Percentiles rank a stretch among this genome's conserved stretches.
Conservation (phyloP, 1,140 invertebrate species). For the Ceratosolen fusciceps region DNA sequence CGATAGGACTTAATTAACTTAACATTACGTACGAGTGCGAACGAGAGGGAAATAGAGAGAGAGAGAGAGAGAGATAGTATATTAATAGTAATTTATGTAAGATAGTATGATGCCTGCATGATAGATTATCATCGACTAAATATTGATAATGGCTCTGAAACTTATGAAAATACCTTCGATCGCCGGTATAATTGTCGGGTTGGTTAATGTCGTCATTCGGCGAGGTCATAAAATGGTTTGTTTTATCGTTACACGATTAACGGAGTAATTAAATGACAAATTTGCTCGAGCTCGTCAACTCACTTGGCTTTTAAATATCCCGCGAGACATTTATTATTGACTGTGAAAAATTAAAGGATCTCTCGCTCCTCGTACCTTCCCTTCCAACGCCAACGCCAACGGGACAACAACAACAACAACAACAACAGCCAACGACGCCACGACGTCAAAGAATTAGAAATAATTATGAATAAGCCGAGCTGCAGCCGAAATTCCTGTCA, state of each 20-base stretch:
- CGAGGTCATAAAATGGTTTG: not conserved
- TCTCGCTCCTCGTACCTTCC: too few relatives aligned
- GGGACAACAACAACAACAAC: too few relatives aligned
- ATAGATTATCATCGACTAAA: not conserved
- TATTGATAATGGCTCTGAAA: not conserved
- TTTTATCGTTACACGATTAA: not conserved
- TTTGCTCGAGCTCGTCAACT: not conserved
- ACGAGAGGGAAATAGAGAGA: not conserved
- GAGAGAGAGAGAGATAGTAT: not conserved
- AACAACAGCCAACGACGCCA: too few relatives aligned
- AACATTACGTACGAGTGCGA: not conserved
- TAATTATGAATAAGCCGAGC: too few relatives aligned
- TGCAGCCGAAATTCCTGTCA: too few relatives aligned
- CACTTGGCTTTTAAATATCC: not conserved
- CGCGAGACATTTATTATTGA: not conserved
- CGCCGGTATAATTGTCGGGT: not conserved
- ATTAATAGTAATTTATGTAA: conserved; percentile 14
- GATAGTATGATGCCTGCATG: too few relatives aligned
- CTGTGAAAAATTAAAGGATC: not conserved
- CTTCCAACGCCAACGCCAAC: not conserved
- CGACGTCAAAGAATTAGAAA: too few relatives aligned
- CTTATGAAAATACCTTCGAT: not conserved
- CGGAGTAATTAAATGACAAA: not conserved
- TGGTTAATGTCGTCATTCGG: not conserved
- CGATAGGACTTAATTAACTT: conserved; percentile 25